A percentile compares a stretch with the other conserved stretches of the same genome.
phyloP scores from a whole-genome alignment of 2,113 vertebrate species.

The Phoxinus phoxinus region DNA sequence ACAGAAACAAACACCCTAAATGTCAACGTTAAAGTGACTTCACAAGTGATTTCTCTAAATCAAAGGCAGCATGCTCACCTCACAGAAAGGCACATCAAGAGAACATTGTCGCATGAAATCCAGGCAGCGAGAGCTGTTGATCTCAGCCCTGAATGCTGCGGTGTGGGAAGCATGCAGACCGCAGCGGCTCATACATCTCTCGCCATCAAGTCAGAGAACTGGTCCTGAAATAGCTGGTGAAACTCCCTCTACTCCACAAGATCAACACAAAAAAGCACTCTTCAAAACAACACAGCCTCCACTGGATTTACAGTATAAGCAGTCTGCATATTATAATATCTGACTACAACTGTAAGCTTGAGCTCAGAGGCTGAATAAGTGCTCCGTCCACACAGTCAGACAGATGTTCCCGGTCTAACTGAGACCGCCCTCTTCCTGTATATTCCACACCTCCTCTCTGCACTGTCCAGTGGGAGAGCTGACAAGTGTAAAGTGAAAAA shows the following conservation, averaged over 20 bases:
- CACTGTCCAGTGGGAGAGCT: conserved; percentile 21
- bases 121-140: conserved; percentile 17
- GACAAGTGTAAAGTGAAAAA: neutral
- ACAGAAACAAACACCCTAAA: neutral
- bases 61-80: conserved; percentile 9
- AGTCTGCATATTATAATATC: neutral
- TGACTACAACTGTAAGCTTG: conserved; percentile 7
- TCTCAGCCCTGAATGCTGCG: conserved; percentile 19
- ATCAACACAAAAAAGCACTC: conserved; percentile 10
- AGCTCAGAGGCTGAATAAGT: conserved; percentile 29
- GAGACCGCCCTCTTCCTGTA: conserved; percentile 4
- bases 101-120: conserved; percentile 7
- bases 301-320: conserved; percentile 8
- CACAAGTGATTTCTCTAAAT: neutral
- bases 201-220: conserved; percentile 23
- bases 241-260: conserved; percentile 18
- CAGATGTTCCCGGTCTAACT: conserved; percentile 49
- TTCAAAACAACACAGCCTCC: neutral
- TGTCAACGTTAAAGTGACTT: neutral
- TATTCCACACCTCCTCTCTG: conserved; percentile 28
- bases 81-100: neutral
- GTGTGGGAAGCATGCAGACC: conserved; percentile 34
- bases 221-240: conserved; percentile 22
- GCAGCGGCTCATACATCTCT: conserved; percentile 24
- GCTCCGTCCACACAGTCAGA: conserved; percentile 33